A percentile compares a stretch with the other conserved stretches of the same genome.
Evolutionary conservation across 2,797 vertebrate species (phyloP).

Genomic region (Acropternis orthonyx): DNA sequence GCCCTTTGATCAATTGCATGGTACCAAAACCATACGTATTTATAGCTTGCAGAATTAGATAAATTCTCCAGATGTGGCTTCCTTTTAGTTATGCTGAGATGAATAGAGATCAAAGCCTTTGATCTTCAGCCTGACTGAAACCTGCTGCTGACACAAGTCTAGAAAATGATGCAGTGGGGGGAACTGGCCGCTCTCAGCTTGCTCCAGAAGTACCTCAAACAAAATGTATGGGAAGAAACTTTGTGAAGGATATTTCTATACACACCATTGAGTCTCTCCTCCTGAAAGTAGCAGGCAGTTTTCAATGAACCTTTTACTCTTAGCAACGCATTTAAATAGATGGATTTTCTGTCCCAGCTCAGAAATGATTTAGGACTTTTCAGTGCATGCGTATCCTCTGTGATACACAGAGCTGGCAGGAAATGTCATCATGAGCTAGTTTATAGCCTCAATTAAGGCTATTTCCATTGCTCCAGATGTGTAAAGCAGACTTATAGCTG

Average conservation of each 20-base stretch:
- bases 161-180: constrained; percentile 25
- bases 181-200: background rate
- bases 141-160: constrained; percentile 45
- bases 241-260: background rate
- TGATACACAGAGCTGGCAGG: constrained; percentile 16
- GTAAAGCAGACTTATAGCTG: constrained; percentile 48
- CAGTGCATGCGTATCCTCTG: background rate
- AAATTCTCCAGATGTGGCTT: constrained; percentile 60
- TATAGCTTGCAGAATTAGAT: constrained; percentile 51
- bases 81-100: constrained; percentile 41
- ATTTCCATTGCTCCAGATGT: constrained; percentile 54
- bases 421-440: constrained; percentile 43
- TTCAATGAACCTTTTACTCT: constrained; percentile 14
- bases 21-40: constrained; percentile 53
- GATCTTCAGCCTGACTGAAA: constrained; percentile 63
- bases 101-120: constrained; percentile 66
- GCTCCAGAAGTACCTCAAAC: background rate
- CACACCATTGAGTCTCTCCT: background rate
- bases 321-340: constrained; percentile 33
- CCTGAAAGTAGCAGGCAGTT: background rate
- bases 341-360: constrained; percentile 36
- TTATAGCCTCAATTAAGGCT: constrained; percentile 48
- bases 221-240: background rate
- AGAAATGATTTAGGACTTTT: constrained; percentile 28
- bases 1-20: constrained; percentile 53